Evolutionary conservation across 2,113 vertebrate species (phyloP).

Genomic region (Marmota monax): DNA sequence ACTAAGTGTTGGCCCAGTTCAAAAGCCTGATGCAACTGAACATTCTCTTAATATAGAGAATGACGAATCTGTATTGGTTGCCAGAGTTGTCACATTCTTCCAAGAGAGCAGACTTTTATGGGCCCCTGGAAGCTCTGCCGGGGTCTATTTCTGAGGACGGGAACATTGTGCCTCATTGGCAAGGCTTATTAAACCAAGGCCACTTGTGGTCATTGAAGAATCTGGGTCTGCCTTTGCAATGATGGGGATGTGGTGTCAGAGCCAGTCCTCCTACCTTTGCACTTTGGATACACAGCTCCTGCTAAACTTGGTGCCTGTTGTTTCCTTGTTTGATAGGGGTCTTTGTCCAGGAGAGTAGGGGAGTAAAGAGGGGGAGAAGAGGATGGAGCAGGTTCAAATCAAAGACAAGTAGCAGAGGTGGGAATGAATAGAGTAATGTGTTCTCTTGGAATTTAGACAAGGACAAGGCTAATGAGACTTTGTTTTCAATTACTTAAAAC

Average conservation of each 20-base stretch:
- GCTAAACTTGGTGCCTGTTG: neutral
- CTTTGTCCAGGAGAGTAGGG: neutral
- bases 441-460: conserved; percentile 77
- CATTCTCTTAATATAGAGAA: conserved; percentile 81
- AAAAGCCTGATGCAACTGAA: conserved; percentile 76
- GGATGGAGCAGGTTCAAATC: conserved; percentile 60
- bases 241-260: neutral
- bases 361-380: neutral
- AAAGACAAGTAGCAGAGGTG: conserved; percentile 73
- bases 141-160: conserved; percentile 76
- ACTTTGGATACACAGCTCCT: neutral
- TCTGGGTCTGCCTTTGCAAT: conserved; percentile 59
- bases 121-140: conserved; percentile 70
- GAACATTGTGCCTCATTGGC: conserved; percentile 77
- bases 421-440: conserved; percentile 75
- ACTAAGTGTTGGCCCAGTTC: conserved; percentile 66
- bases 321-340: conserved; percentile 33
- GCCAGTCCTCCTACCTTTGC: neutral
- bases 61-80: conserved; percentile 67
- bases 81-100: conserved; percentile 76
- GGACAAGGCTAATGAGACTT: conserved; percentile 76
- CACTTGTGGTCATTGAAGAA: conserved; percentile 79
- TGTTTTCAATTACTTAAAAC: conserved; percentile 83
- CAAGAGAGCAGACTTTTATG: conserved; percentile 80
- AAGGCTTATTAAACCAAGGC: conserved; percentile 71